Conservation (phyloP, 2,888 invertebrate species). For the Allophyes oxyacanthae region DNA sequence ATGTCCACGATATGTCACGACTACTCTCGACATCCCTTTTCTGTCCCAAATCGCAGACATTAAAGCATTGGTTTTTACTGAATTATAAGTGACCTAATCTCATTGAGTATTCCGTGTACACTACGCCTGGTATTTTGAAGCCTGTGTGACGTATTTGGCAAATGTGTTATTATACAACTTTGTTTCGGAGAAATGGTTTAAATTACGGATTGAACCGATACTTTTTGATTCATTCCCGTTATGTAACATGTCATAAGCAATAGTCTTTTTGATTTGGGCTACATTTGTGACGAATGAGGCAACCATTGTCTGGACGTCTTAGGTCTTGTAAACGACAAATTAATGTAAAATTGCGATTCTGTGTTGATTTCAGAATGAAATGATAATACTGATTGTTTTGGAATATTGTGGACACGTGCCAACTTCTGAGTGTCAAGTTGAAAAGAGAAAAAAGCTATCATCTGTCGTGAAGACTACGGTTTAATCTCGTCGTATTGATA, state of each 20-base stretch:
- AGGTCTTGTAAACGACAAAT: conserved; percentile 11
- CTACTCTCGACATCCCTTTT: conserved; percentile 5
- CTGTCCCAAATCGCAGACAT: conserved; percentile 21
- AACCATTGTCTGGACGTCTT: conserved; percentile 27
- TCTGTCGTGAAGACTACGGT: no score
- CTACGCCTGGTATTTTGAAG: conserved; percentile 34
- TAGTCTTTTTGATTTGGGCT: conserved; percentile 21
- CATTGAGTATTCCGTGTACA: conserved; percentile 39
- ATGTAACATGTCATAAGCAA: conserved; percentile 42
- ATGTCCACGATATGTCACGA: no score
- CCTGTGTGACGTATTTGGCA: conserved; percentile 45
- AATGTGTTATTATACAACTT: conserved; percentile 22
- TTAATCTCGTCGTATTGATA: no score
- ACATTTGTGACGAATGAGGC: conserved; percentile 19
- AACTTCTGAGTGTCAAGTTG: no score
- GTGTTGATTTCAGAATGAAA: no score
- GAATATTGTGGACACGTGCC: no score
- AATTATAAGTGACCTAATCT: conserved; percentile 18
- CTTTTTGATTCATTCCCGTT: conserved; percentile 44
- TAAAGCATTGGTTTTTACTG: conserved; percentile 40
- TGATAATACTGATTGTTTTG: no score
- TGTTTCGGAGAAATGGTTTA: conserved; percentile 31
- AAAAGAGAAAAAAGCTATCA: no score
- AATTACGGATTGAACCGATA: conserved; percentile 24
- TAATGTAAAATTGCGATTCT: conserved; percentile 16